phyloP scores from a whole-genome alignment of 2,797 vertebrate genomes.

The Carcharodon carcharias region DNA sequence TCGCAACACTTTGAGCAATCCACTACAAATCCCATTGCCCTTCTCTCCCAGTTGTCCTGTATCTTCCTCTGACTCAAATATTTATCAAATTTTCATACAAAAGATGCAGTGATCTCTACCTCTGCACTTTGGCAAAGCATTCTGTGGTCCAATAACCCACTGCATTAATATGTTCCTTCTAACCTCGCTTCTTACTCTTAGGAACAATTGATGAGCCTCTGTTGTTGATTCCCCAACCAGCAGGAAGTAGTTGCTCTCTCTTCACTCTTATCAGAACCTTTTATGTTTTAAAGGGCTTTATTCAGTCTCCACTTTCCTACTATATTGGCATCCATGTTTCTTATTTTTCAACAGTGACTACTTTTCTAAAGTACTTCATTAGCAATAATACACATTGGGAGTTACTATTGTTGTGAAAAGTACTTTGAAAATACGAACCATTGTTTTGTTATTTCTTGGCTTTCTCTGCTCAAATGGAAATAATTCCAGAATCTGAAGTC shows the following conservation, averaged over 20 bases:
- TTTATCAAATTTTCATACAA: neutral
- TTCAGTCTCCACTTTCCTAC: too few species aligned
- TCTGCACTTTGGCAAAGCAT: neutral
- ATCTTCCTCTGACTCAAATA: neutral
- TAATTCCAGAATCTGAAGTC: neutral
- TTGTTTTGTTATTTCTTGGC: neutral
- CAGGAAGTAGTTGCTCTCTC: too few species aligned
- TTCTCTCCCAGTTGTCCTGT: neutral
- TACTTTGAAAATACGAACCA: too few species aligned
- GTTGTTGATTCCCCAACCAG: neutral
- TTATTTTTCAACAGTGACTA: too few species aligned
- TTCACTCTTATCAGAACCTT: too few species aligned
- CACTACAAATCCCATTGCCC: neutral
- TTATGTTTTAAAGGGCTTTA: too few species aligned
- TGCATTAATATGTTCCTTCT: neutral
- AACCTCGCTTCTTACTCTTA: neutral
- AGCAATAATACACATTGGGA: too few species aligned
- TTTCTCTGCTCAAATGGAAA: neutral
- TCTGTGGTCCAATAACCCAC: neutral
- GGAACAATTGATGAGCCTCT: neutral
- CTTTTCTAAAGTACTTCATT: too few species aligned
- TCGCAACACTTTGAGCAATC: neutral
- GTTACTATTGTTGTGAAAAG: too few species aligned
- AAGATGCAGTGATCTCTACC: neutral
- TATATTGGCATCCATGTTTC: too few species aligned